Conservation (phyloP, 2,888 invertebrate genomes). For the Lamellibrachia satsuma region DNA sequence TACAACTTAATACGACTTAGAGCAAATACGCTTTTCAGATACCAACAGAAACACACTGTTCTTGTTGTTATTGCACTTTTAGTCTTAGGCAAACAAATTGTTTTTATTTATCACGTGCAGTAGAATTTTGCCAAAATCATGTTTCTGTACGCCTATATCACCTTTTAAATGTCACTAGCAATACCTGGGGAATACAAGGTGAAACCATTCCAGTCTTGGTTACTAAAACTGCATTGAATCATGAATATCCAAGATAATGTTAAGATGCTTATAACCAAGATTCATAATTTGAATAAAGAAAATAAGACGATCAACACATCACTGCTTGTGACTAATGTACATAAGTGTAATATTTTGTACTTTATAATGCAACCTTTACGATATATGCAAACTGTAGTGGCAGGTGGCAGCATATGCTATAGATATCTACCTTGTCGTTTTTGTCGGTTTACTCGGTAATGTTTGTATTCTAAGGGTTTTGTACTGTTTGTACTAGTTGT, state of each 20-base stretch:
- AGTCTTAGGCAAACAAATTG: background rate
- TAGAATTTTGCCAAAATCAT: too few relatives aligned
- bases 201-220: background rate
- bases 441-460: background rate
- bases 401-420: background rate
- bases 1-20: background rate
- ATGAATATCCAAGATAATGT: background rate
- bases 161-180: too few relatives aligned
- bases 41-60: too few relatives aligned
- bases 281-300: background rate
- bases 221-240: background rate
- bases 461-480: background rate
- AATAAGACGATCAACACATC: background rate
- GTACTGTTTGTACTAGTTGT: background rate
- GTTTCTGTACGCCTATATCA: too few relatives aligned
- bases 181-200: background rate
- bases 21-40: background rate
- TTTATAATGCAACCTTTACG: background rate
- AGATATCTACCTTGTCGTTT: background rate
- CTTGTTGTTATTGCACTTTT: background rate
- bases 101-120: background rate
- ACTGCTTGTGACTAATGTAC: background rate
- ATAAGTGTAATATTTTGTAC: background rate
- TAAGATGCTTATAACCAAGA: background rate
- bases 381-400: slow-evolving; percentile 3